A percentile compares a stretch with the other conserved stretches of the same genome.
Conservation (phyloP, 2,113 vertebrate species). For the Sturnus vulgaris region DNA sequence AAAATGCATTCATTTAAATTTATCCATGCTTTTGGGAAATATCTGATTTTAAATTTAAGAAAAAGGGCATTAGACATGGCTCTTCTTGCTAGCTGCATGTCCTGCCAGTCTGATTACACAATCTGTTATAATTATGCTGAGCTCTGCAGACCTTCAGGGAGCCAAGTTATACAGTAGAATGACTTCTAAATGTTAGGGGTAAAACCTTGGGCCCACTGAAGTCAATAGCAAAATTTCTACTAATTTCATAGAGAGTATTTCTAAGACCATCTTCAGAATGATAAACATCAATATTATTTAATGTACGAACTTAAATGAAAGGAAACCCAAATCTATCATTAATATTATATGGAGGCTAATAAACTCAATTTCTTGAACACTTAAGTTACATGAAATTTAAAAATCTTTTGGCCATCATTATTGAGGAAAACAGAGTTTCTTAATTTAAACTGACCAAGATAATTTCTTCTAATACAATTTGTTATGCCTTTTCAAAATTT, state of each 20-base stretch:
- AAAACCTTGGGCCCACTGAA: not conserved
- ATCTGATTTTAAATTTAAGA: not conserved
- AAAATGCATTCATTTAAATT: slow-evolving; percentile 9
- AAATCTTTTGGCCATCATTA: not conserved
- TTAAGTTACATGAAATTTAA: slow-evolving; percentile 4
- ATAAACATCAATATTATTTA: slow-evolving; percentile 33
- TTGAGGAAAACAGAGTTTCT: not conserved
- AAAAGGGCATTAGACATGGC: not conserved
- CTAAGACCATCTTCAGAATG: not conserved
- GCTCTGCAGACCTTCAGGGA: slow-evolving; percentile 38
- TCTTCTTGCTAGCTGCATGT: slow-evolving; percentile 4
- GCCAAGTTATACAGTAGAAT: slow-evolving; percentile 35
- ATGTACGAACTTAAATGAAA: slow-evolving; percentile 1
- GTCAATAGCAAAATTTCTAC: slow-evolving; percentile 23
- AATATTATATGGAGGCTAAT: not conserved
- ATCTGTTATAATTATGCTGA: slow-evolving; percentile 28
- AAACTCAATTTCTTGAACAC: not conserved
- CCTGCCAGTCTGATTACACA: slow-evolving; percentile 42
- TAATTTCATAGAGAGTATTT: slow-evolving; percentile 29
- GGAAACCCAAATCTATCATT: slow-evolving; percentile 11
- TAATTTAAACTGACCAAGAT: not conserved
- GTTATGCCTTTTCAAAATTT: not conserved
- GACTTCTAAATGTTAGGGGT: slow-evolving; percentile 51
- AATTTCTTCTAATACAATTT: slow-evolving; percentile 22
- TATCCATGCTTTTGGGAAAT: not conserved